A percentile compares a stretch with the other conserved stretches of the same genome.
Evolutionary conservation across 2,797 vertebrate genomes (phyloP).

Genomic region (Notamacropus eugenii): DNA sequence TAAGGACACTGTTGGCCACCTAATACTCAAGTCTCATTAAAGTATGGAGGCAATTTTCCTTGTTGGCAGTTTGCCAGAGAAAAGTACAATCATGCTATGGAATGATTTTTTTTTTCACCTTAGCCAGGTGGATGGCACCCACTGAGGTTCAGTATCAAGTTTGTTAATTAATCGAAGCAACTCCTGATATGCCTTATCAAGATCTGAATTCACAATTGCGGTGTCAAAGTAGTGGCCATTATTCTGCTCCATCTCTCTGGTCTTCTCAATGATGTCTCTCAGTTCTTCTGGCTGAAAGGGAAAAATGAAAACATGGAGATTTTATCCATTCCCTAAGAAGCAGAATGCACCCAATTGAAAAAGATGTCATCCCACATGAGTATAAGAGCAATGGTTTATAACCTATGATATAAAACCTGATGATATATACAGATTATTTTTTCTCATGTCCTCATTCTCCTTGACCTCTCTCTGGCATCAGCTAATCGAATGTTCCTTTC

Average conservation of each 20-base stretch:
- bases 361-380: not conserved
- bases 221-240: slow-evolving; percentile 97
- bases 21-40: slow-evolving; percentile 56
- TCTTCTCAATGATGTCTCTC: slow-evolving; percentile 97
- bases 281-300: slow-evolving; percentile 92
- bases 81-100: slow-evolving; percentile 63
- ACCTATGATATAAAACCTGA: not conserved
- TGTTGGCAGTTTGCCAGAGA: slow-evolving; percentile 50
- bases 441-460: not conserved
- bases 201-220: slow-evolving; percentile 95
- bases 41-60: slow-evolving; percentile 47
- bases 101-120: slow-evolving; percentile 85
- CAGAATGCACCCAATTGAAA: not conserved
- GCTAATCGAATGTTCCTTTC: not conserved
- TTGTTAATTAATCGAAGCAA: slow-evolving; percentile 97
- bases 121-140: slow-evolving; percentile 97
- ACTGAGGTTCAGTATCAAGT: slow-evolving; percentile 98
- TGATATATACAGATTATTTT: not conserved
- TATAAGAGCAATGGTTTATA: not conserved
- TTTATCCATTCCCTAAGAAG: not conserved
- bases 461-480: not conserved
- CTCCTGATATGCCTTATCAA: slow-evolving; percentile 94
- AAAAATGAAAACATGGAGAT: slow-evolving; percentile 65
- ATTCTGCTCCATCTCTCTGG: slow-evolving; percentile 98
- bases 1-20: slow-evolving; percentile 58